A percentile compares a stretch with the other conserved stretches of the same genome.
These are phyloP conservation scores for Chaetophractus vellerosus DNA, from an alignment of 2,797 vertebrate genomes.

Conservation along the genomic window DNA sequence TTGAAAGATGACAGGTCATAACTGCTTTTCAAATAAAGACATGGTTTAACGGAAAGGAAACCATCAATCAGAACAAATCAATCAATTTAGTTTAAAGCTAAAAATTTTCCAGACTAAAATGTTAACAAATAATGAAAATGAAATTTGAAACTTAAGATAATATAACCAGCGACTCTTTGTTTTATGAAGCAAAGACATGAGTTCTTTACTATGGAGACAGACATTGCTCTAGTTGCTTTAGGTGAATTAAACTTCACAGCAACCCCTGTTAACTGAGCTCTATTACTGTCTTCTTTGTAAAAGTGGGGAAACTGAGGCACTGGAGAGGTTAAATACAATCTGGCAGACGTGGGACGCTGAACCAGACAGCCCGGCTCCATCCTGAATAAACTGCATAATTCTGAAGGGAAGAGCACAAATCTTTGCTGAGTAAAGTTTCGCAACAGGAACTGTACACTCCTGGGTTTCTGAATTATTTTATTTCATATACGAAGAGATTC, in stretches of 20 bases:
- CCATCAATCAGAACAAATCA: slow-evolving; percentile 24
- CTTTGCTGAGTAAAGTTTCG: neutral
- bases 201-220: neutral
- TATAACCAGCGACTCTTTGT: neutral
- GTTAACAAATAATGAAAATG: neutral
- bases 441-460: neutral
- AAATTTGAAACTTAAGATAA: slow-evolving; percentile 23
- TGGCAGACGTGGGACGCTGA: neutral
- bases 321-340: neutral
- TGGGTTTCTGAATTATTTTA: slow-evolving; percentile 44
- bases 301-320: neutral
- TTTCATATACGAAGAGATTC: slow-evolving; percentile 7
- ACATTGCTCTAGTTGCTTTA: neutral
- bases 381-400: neutral
- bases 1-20: slow-evolving; percentile 34
- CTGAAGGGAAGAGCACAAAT: neutral
- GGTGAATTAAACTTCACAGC: neutral
- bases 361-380: neutral
- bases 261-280: neutral
- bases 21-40: slow-evolving; percentile 54
- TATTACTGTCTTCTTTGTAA: neutral
- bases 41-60: slow-evolving; percentile 37
- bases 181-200: neutral
- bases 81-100: slow-evolving; percentile 1
- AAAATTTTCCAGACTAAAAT: slow-evolving; percentile 14